Base-by-base conservation (phyloP, 1,140 invertebrate genomes). In the Drosophila burlai region DNA sequence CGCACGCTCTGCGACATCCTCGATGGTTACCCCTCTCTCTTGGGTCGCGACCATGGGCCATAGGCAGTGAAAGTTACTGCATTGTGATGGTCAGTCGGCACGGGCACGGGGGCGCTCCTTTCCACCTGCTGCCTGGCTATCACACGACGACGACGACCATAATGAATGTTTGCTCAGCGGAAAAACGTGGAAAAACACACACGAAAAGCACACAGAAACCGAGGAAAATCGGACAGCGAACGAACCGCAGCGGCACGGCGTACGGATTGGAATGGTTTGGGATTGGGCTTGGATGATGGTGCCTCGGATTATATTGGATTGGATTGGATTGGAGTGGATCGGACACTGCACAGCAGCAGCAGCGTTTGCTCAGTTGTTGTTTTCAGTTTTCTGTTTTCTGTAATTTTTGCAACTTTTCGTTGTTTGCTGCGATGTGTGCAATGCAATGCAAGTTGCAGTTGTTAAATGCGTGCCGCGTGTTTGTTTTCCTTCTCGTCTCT, bases 31-130 rank as follows among this genome's bases (percentile, higher is more conserved):
- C n/a, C 34, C 52, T 34, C 31, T 13, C 15, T 13, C 15, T 24
- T 38, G 4, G 29, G 38, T 49, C 62, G 24, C 18, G 36, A 50
- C 43, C 46, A 50, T 26, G 31, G 65, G 65, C 65, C 34, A 65
- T 31, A 31, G 16, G 60, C 83, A 87, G 83, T 86, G 83, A 86
- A 86, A 86, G 83, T 86, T 80, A 86, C 74, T 85, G 83, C 83
- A 85, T 85, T 82, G 77, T 42, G 63, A 58, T 76, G 55, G 59
- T 57, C 50, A 47, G 59, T 50, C 46, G 34, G 43, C 76, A 13
- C 24, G 18, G 34, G 43, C 76, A 13, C 15, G 18, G 43, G 63
- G 61, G 34, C n/a, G 4, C 43, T 47, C 65, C 36, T 38, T 38
- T 38, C n/a, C 64, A 38, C 65, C 47, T 50, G 49, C 49, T 18